Conservation (phyloP, 2,888 invertebrate genomes). For the Habrosyne pyritoides region DNA sequence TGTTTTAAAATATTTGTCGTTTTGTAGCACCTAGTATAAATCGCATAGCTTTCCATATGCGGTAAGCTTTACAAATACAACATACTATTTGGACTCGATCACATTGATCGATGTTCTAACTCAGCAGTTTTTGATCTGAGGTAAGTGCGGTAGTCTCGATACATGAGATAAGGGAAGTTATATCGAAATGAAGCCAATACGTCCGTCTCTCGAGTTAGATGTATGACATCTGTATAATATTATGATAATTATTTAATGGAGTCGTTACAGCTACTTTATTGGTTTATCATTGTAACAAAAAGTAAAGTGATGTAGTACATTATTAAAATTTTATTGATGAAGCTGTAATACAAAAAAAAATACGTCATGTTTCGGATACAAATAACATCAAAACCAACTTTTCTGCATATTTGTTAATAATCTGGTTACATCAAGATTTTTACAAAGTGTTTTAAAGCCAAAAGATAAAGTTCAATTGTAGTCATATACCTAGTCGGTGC, state of each 20-base stretch:
- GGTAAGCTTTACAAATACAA: constrained; percentile 36
- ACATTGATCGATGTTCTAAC: constrained; percentile 76
- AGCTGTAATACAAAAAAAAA: too few species aligned
- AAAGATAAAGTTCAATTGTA: not conserved
- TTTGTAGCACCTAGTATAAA: not conserved
- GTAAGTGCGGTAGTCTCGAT: constrained; percentile 69
- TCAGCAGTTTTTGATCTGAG: constrained; percentile 76
- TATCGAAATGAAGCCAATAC: constrained; percentile 38
- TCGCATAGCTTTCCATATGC: constrained; percentile 35
- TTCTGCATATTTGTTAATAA: too few species aligned
- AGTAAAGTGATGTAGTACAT: not conserved
- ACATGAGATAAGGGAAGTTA: constrained; percentile 50
- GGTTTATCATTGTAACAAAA: not conserved
- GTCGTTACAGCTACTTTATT: not conserved
- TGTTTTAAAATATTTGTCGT: not conserved
- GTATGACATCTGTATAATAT: constrained; percentile 7
- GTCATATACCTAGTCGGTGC: constrained; percentile 10
- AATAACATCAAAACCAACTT: too few species aligned
- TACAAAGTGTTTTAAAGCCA: too few species aligned
- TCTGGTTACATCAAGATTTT: too few species aligned
- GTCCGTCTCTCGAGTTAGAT: constrained; percentile 20
- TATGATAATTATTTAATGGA: constrained; percentile 7
- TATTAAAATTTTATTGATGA: too few species aligned
- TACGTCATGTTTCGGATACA: not conserved
- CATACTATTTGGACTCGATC: constrained; percentile 57